Percentiles rank a stretch among this genome's conserved stretches.
These are phyloP conservation scores for Dendrolimus houi DNA, from an alignment of 2,888 invertebrate species.

Conservation along the genomic window DNA sequence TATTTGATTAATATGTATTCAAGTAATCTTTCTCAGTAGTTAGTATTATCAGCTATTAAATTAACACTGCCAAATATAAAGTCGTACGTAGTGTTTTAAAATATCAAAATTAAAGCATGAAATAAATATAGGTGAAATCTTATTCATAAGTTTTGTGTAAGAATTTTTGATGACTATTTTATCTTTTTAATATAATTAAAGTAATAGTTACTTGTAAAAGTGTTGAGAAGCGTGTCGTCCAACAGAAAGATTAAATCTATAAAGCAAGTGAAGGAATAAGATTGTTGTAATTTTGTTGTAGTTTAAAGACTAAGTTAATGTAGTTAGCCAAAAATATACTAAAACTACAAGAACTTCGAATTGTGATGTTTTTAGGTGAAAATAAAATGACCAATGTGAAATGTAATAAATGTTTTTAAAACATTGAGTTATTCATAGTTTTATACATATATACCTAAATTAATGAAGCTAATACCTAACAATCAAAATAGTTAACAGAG, in stretches of 20 bases:
- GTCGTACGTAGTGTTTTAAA: conserved; percentile 40
- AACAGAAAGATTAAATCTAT: conserved; percentile 30
- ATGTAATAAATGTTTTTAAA: conserved; percentile 69
- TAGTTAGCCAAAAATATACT: conserved; percentile 39
- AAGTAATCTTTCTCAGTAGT: conserved; percentile 17
- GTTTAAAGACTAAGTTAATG: conserved; percentile 25
- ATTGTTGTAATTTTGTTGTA: conserved; percentile 22
- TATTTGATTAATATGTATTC: too few relatives aligned
- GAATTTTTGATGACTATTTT: conserved; percentile 68
- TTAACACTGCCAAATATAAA: conserved; percentile 69
- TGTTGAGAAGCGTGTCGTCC: conserved; percentile 43
- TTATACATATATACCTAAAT: conserved; percentile 22
- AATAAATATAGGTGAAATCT: conserved; percentile 37
- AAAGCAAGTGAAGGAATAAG: conserved; percentile 24
- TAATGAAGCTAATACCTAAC: conserved; percentile 23
- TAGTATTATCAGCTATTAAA: conserved; percentile 35
- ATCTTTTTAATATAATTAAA: conserved; percentile 42
- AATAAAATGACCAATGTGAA: conserved; percentile 67
- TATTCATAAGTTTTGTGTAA: conserved; percentile 49
- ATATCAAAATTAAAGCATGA: conserved; percentile 41
- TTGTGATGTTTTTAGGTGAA: conserved; percentile 55
- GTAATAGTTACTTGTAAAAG: conserved; percentile 23
- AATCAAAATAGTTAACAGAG: too few relatives aligned
- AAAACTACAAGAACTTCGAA: conserved; percentile 34
- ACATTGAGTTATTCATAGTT: conserved; percentile 39